Evolutionary conservation across 2,113 vertebrate species (phyloP).

Genomic region (Astur gentilis): DNA sequence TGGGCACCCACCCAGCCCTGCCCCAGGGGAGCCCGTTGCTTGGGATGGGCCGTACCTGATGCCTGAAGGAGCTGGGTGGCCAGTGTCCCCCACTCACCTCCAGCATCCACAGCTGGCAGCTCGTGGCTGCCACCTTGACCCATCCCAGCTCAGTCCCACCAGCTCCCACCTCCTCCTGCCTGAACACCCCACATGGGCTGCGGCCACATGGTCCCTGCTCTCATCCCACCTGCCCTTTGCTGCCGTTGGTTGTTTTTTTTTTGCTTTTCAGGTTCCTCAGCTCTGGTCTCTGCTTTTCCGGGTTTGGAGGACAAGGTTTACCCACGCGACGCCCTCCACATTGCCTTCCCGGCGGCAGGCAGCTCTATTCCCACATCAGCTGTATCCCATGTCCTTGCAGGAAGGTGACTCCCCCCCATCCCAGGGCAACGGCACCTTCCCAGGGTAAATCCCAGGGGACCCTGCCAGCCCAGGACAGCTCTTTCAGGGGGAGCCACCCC

Average conservation of each 20-base stretch:
- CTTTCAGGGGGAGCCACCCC: neutral
- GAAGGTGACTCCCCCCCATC: neutral
- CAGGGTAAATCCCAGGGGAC: neutral
- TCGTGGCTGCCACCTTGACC: neutral
- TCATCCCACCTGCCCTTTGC: neutral
- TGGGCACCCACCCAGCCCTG: neutral
- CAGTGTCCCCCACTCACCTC: rapidly evolving
- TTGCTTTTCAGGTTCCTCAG: neutral
- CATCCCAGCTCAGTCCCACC: neutral
- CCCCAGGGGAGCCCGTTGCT: neutral
- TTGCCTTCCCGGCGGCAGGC: rapidly evolving
- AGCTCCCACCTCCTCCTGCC: neutral
- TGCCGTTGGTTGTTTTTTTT: rapidly evolving
- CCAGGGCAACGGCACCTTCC: neutral
- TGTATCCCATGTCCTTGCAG: neutral
- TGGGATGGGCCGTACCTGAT: neutral
- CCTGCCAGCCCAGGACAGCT: neutral
- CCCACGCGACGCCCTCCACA: rapidly evolving
- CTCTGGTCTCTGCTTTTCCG: neutral
- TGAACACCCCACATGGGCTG: rapidly evolving
- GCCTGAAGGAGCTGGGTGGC: neutral
- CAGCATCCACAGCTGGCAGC: neutral
- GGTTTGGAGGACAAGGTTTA: neutral
- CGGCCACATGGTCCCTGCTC: neutral
- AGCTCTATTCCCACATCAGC: rapidly evolving